Conservation (phyloP, 2,888 invertebrate genomes). For the Euplagia quadripunctaria region DNA sequence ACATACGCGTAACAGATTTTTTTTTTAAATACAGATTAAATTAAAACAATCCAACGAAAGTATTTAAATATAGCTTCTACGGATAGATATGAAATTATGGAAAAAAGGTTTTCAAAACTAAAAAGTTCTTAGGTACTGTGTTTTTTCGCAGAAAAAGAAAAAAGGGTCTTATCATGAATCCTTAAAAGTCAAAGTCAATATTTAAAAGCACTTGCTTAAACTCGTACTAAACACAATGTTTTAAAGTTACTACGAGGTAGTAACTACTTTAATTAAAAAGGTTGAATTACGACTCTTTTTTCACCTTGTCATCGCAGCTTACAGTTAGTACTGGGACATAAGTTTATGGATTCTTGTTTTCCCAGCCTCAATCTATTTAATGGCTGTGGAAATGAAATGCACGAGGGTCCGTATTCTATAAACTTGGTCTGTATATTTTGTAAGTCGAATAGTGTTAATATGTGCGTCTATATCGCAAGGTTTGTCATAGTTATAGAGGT, state of each 20-base stretch:
- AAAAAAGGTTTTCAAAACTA: too few species aligned
- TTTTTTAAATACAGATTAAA: too few species aligned
- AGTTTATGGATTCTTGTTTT: constrained; percentile 73
- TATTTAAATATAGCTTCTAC: too few species aligned
- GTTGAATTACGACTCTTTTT: constrained; percentile 37
- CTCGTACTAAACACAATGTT: neutral
- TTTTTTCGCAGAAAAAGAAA: too few species aligned
- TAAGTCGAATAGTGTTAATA: neutral
- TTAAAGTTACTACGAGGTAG: neutral
- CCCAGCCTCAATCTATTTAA: constrained; percentile 80
- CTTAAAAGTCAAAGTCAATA: too few species aligned
- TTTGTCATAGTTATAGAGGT: neutral
- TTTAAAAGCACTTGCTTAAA: neutral
- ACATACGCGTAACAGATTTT: too few species aligned
- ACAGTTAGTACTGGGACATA: constrained; percentile 53
- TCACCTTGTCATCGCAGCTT: constrained; percentile 15
- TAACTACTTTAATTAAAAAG: constrained; percentile 43
- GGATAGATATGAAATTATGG: too few species aligned
- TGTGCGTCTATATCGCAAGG: neutral
- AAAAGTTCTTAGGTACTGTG: too few species aligned
- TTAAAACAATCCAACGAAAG: too few species aligned
- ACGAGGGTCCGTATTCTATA: constrained; percentile 50
- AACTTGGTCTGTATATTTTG: neutral
- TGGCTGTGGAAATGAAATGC: constrained; percentile 76
- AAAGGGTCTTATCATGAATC: too few species aligned